Base-by-base conservation (phyloP, 1,140 invertebrate genomes). In the Solenopsis invicta region DNA sequence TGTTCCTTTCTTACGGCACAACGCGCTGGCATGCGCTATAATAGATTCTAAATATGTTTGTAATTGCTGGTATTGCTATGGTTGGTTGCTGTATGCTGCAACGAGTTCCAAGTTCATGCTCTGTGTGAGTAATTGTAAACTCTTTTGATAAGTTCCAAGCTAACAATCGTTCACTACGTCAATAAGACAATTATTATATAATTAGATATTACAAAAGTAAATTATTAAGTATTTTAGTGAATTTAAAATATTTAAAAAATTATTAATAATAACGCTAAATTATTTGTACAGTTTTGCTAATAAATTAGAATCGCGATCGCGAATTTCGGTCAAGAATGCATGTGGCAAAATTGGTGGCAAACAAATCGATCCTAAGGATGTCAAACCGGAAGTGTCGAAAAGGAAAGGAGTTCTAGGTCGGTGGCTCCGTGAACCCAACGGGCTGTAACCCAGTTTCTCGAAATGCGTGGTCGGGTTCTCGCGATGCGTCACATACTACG, bases 361-460 rank as follows among this genome's bases (percentile, higher is more conserved):
- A 41, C 54, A n/a, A 37, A 82, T 86, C 54, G 66, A 86, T 86
- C 52, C 67, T 62, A 52, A 82, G 34, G 29, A 86, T 64, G 50
- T 54, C 62, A 64, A 50, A 62, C 77, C 85, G 85, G 85, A 86
- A 86, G 21, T 62, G 48, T 66, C 77, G 41, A 61, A 69, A 86
- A 72, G 85, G 77, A 86, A 86, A 71, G 41, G 54, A 82, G 85
- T 82, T 86, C 85, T 86, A 86, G 85, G 77, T 82, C 85, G 85
- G 12, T 24, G 54, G 54, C 66, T 82, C 41, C 54, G 66, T 45
- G 77, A 81, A 50, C 52, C 64, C 48, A 24, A 18, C 41, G 41
- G 66, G 34, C 64, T 52, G 21, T 82, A 86, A 86, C 85, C 85
- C 52, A 86, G 76, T 86, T 86, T 86, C 77, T 52, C 67, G 52